A percentile compares a stretch with the other conserved stretches of the same genome.
Conservation (phyloP, 2,888 invertebrate genomes). For the Galeopsomyia nigrocyanea region DNA sequence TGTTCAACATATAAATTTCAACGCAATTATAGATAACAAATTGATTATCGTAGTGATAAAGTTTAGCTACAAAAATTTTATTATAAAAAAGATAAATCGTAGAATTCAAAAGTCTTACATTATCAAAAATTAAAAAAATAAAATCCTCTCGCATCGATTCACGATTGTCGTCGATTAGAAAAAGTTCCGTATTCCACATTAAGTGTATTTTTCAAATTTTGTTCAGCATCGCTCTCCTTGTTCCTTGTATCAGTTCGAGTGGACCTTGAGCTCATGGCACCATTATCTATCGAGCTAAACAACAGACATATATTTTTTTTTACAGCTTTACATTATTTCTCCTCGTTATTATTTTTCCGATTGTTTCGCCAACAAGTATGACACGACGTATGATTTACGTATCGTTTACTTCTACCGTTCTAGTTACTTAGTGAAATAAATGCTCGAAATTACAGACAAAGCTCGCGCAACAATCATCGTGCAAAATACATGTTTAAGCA, state of each 20-base stretch:
- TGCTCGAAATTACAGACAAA: too few relatives aligned
- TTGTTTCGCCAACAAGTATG: too few relatives aligned
- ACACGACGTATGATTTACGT: too few relatives aligned
- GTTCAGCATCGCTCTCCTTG: not conserved
- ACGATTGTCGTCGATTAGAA: not conserved
- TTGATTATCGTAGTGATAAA: not conserved
- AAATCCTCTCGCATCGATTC: not conserved
- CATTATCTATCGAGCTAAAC: conserved; percentile 2
- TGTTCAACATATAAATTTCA: not conserved
- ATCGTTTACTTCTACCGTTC: too few relatives aligned
- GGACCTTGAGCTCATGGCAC: not conserved
- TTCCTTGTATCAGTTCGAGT: conserved; percentile 1
- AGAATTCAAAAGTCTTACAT: too few relatives aligned
- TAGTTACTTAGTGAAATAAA: too few relatives aligned
- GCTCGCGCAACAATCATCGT: too few relatives aligned
- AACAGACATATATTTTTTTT: conserved; percentile 1
- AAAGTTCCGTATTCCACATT: conserved; percentile 21
- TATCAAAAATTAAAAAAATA: too few relatives aligned
- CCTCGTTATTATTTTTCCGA: too few relatives aligned
- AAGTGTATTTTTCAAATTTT: not conserved
- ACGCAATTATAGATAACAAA: not conserved
- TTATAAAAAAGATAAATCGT: not conserved
- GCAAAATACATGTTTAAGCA: too few relatives aligned
- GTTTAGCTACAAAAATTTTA: not conserved
- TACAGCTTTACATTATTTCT: not conserved